These are phyloP conservation scores for Phrynocephalus guinanensis DNA, from an alignment of 2,797 vertebrate genomes.

Conservation along the genomic window DNA sequence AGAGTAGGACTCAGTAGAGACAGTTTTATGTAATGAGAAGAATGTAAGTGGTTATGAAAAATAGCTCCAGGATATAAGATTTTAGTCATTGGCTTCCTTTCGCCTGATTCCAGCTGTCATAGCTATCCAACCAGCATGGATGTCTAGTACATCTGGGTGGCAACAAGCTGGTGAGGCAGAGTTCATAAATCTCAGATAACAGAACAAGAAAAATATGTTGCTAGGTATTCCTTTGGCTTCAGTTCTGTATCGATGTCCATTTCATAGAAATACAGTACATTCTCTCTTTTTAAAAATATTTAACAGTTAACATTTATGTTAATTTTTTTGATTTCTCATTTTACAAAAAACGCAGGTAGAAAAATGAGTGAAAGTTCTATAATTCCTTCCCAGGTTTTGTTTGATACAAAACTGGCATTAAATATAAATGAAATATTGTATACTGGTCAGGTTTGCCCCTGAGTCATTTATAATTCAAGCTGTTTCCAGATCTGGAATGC, in stretches of 20 bases:
- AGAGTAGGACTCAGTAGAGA: too few species aligned
- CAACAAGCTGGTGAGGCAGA: not conserved
- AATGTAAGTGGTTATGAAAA: not conserved
- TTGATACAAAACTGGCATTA: constrained; percentile 60
- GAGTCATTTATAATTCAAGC: constrained; percentile 41
- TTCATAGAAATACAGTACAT: not conserved
- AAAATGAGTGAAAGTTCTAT: constrained; percentile 76
- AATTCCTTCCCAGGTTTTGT: constrained; percentile 69
- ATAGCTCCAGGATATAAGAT: not conserved
- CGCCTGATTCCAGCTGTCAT: not conserved
- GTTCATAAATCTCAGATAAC: not conserved
- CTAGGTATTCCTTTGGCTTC: not conserved
- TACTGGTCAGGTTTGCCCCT: constrained; percentile 54
- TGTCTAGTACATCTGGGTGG: not conserved
- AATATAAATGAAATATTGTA: constrained; percentile 55
- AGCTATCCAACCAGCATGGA: not conserved
- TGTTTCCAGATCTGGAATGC: constrained; percentile 49
- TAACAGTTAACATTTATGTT: constrained; percentile 77
- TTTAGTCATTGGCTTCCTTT: not conserved
- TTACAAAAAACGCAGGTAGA: constrained; percentile 81
- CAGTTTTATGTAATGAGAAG: too few species aligned
- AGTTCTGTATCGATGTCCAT: not conserved
- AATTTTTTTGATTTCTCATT: constrained; percentile 66
- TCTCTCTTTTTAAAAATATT: constrained; percentile 57
- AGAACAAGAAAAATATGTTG: not conserved